Percentiles rank a stretch among this genome's conserved stretches.
Conservation (phyloP, 2,113 vertebrate species). For the Ardeotis arabs region DNA sequence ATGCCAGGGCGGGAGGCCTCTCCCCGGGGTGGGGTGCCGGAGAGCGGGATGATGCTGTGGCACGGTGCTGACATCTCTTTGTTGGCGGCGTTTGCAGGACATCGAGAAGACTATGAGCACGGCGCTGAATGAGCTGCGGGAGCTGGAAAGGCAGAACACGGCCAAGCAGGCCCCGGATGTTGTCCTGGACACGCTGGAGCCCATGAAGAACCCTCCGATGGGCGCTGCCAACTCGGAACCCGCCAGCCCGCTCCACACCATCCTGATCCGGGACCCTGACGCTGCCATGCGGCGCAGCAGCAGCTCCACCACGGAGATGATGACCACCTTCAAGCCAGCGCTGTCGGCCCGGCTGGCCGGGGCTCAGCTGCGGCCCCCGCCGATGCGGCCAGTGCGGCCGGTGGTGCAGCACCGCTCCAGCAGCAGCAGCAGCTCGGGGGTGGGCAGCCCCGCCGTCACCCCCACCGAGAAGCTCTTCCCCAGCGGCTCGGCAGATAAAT, state of each 20-base stretch:
- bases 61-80: neutral
- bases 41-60: fast-evolving
- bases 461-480: slow-evolving; percentile 97
- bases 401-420: slow-evolving; percentile 91
- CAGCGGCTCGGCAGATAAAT: slow-evolving; percentile 84
- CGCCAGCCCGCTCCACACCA: slow-evolving; percentile 94
- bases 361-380: slow-evolving; percentile 89
- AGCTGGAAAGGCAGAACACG: slow-evolving; percentile 94
- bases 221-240: slow-evolving; percentile 87
- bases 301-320: slow-evolving; percentile 93
- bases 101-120: slow-evolving; percentile 99
- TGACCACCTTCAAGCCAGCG: slow-evolving; percentile 96
- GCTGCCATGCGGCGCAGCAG: slow-evolving; percentile 94
- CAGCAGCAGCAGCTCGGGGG: slow-evolving; percentile 93
- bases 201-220: slow-evolving; percentile 85
- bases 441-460: slow-evolving; percentile 93
- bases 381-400: slow-evolving; percentile 84
- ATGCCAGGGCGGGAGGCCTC: fast-evolving
- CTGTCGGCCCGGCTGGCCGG: slow-evolving; percentile 89
- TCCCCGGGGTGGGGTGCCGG: fast-evolving
- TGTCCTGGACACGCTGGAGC: slow-evolving; percentile 96
- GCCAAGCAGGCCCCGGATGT: slow-evolving; percentile 96
- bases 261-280: slow-evolving; percentile 94
- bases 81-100: slow-evolving; percentile 77
- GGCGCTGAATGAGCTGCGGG: slow-evolving; percentile 92